phyloP scores from a whole-genome alignment of 1,140 invertebrate genomes.

The Hetaerina americana region DNA sequence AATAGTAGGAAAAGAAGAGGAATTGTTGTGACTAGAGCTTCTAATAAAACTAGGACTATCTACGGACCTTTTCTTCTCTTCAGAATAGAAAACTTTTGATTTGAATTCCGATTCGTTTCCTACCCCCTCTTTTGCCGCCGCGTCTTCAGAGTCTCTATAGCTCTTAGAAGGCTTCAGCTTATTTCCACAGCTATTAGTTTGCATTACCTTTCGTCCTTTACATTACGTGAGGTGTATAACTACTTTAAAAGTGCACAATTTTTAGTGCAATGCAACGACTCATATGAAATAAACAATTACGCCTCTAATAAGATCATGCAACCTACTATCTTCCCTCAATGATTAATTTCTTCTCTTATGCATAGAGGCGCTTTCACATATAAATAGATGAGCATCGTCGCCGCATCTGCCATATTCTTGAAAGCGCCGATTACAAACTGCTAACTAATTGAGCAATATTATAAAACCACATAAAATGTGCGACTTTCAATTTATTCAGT shows the following conservation, averaged over 20 bases:
- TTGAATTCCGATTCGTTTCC: slow-evolving; percentile 13
- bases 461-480: no score
- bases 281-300: background rate
- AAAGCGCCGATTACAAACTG: background rate
- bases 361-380: background rate
- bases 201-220: slow-evolving; percentile 27
- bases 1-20: slow-evolving; percentile 11
- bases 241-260: background rate
- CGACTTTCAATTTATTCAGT: no score
- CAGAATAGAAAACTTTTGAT: slow-evolving; percentile 2
- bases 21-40: background rate
- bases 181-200: slow-evolving; percentile 30
- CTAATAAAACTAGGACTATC: slow-evolving; percentile 7
- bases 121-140: slow-evolving; percentile 20
- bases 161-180: slow-evolving; percentile 34
- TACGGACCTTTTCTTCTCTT: slow-evolving; percentile 8
- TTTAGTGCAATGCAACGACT: background rate
- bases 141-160: slow-evolving; percentile 25
- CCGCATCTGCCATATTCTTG: no score
- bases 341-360: background rate
- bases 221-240: slow-evolving; percentile 16
- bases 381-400: background rate
- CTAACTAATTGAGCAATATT: no score
- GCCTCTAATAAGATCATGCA: background rate
- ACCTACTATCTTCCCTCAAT: background rate